Conservation (phyloP, 2,113 vertebrate genomes). For the Lycocorax pyrrhopterus region DNA sequence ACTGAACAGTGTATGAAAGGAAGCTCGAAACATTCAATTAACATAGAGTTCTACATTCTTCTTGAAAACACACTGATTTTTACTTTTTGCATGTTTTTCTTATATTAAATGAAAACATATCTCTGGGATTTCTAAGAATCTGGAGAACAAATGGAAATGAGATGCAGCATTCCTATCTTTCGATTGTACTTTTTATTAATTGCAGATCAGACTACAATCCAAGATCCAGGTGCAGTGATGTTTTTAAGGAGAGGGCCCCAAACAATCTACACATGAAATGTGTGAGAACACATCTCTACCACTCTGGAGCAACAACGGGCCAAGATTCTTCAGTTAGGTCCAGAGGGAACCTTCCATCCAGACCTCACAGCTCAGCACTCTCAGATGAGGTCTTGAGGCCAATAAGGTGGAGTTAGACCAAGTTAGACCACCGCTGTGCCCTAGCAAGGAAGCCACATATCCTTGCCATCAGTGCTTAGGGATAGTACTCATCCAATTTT, state of each 20-base stretch:
- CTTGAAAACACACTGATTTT: not conserved
- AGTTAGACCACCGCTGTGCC: not conserved
- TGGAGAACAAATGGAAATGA: conserved; percentile 12
- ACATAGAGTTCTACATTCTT: not conserved
- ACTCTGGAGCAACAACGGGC: not conserved
- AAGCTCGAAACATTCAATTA: not conserved
- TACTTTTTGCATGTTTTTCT: not conserved
- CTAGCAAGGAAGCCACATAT: not conserved
- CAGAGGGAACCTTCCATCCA: not conserved
- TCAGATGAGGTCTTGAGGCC: not conserved
- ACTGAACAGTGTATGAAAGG: not conserved
- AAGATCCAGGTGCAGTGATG: not conserved
- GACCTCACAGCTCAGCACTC: not conserved
- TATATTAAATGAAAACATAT: conserved; percentile 28
- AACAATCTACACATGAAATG: not conserved
- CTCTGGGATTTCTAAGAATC: conserved; percentile 5
- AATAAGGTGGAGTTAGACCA: not conserved
- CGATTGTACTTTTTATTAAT: not conserved
- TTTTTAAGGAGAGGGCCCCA: not conserved
- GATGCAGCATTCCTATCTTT: not conserved
- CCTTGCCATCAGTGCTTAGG: not conserved
- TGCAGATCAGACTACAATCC: not conserved
- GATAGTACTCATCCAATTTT: not conserved
- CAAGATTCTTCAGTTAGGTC: not conserved
- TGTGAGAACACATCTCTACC: not conserved